Base-by-base conservation (phyloP, 2,113 vertebrate genomes). In the Rostratula benghalensis region DNA sequence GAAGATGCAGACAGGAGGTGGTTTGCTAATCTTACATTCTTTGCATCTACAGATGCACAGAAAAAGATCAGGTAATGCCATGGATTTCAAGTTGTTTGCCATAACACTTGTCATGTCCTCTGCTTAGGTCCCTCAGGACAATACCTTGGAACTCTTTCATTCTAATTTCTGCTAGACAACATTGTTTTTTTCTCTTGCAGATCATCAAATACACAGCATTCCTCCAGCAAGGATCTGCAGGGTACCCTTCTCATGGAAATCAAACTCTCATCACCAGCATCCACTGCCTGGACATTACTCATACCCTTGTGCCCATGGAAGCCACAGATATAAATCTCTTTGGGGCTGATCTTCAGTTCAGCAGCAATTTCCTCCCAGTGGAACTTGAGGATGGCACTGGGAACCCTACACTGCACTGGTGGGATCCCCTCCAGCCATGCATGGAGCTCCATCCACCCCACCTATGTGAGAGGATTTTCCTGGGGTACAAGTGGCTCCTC, bases 401-500 rank as follows among this genome's bases (percentile, higher is more conserved):
- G 51, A 64, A 7, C 11, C 16, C n/a, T 0, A 33, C 6, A 2
- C 16, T 4, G 68, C n/a, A 10, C 28, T 6, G 2, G 45, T 18
- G 24, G 46, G 9, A 17, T 21, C 19, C 33, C 27, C 24, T 3
- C n/a, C 20, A 4, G 7, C 23, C 24, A 3, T 0, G 7, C 59
- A 3, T 3, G 13, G 59, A 24, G 41, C n/a, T 67, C 3, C n/a
- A 10, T 57, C 3, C 39, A 13, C 41, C 4, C 24, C 61, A 12
- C 31, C 23, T 7, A n/a, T 33, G 13, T 0, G 0, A 56, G 6
- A 56, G 39, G 20, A 48, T 20, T 39, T 6, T 60, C 10, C 39
- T 1, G 2, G 21, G 67, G 16, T 2, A 1, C n/a, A 11, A 0
- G 7, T 1, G 1, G 59, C 48, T 68, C 48, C 57, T 21, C 80